A percentile compares a stretch with the other conserved stretches of the same genome.
Evolutionary conservation across 2,113 vertebrate genomes (phyloP).

Genomic region (Xenotilapia longispinis): DNA sequence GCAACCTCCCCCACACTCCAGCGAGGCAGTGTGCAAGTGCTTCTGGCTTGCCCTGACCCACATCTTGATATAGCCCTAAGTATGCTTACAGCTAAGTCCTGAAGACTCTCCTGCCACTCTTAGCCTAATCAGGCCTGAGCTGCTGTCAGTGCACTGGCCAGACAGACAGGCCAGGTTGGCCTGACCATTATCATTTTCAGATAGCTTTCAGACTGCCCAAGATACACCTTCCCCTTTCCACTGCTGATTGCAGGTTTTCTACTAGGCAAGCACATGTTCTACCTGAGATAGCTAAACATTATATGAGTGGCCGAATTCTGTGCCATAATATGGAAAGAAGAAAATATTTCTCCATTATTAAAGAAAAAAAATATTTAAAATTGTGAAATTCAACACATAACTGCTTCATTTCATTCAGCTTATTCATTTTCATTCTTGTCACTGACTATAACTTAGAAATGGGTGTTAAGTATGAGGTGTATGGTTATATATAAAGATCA

Average conservation of each 20-base stretch:
- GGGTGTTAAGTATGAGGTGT: not conserved
- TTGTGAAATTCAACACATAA: not conserved
- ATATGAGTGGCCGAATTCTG: constrained; percentile 19
- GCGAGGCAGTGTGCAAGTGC: constrained; percentile 59
- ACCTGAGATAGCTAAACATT: constrained; percentile 52
- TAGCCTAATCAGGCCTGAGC: constrained; percentile 72
- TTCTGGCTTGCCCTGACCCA: constrained; percentile 72
- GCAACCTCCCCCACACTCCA: constrained; percentile 69
- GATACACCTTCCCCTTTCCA: constrained; percentile 14
- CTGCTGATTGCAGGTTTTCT: constrained; percentile 33
- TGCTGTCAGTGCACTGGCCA: constrained; percentile 50
- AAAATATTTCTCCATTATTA: not conserved
- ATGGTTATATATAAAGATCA: not conserved
- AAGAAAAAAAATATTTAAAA: not conserved
- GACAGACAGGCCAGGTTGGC: constrained; percentile 45
- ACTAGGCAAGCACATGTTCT: constrained; percentile 14
- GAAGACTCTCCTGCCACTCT: constrained; percentile 71
- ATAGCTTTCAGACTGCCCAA: constrained; percentile 28
- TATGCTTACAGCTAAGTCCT: constrained; percentile 76
- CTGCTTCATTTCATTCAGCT: not conserved
- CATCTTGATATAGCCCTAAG: constrained; percentile 80
- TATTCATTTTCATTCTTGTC: not conserved
- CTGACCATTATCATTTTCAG: constrained; percentile 54
- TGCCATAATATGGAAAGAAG: not conserved
- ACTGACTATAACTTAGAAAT: not conserved